Conservation (phyloP, 1,140 invertebrate species). For the Lerema accius region DNA sequence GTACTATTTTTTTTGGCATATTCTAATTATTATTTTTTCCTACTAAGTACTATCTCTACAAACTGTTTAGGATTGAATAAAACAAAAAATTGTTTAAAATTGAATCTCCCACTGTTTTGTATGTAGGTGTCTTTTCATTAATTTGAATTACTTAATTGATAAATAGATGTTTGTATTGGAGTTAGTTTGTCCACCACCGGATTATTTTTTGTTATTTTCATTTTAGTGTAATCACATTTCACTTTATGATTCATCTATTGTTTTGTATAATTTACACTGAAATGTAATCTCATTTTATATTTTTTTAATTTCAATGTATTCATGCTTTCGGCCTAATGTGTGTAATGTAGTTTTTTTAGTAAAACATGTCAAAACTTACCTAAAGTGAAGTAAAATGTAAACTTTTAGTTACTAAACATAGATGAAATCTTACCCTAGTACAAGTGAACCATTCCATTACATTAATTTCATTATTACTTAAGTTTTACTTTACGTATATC, state of each 20-base stretch:
- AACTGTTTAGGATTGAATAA: too few relatives aligned
- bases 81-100: slow-evolving; percentile 51
- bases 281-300: slow-evolving; percentile 70
- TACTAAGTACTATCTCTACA: too few relatives aligned
- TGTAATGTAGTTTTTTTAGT: slow-evolving; percentile 46
- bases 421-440: slow-evolving; percentile 57
- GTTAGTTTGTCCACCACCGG: slow-evolving; percentile 53
- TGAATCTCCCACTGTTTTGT: slow-evolving; percentile 56
- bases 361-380: too few relatives aligned
- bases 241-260: slow-evolving; percentile 25
- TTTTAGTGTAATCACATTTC: slow-evolving; percentile 38
- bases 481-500: slow-evolving; percentile 34
- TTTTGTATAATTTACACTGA: slow-evolving; percentile 53
- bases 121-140: too few relatives aligned
- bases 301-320: slow-evolving; percentile 39
- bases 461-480: slow-evolving; percentile 48
- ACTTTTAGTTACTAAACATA: slow-evolving; percentile 42
- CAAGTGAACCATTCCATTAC: slow-evolving; percentile 71
- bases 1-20: too few relatives aligned
- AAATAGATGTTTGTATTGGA: slow-evolving; percentile 39
- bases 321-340: slow-evolving; percentile 42
- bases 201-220: slow-evolving; percentile 39
- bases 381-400: slow-evolving; percentile 55
- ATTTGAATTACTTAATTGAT: slow-evolving; percentile 38
- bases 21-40: too few relatives aligned